A percentile compares a stretch with the other conserved stretches of the same genome.
phyloP scores from a whole-genome alignment of 2,888 invertebrate genomes.

The Sesia bembeciformis region DNA sequence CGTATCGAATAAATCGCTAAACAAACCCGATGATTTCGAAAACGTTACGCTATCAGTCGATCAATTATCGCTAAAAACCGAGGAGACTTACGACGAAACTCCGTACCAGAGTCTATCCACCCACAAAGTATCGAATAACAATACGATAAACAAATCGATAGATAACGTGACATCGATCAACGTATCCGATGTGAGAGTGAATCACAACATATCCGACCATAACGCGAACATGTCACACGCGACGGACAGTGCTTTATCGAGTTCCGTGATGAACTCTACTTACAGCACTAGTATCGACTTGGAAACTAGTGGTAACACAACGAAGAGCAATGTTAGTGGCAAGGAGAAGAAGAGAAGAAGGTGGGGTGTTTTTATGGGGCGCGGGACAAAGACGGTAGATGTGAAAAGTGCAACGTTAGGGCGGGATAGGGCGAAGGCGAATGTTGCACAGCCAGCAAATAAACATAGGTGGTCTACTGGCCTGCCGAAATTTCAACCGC shows the following conservation, averaged over 20 bases:
- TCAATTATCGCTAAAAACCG: conserved; percentile 38
- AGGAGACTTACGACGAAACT: conserved; percentile 54
- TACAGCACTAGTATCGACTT: conserved; percentile 43
- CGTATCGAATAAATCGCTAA: conserved; percentile 31
- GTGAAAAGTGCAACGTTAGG: conserved; percentile 81
- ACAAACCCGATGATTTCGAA: conserved; percentile 38
- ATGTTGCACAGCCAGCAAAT: conserved; percentile 59
- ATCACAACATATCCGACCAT: conserved; percentile 5
- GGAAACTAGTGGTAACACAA: conserved; percentile 23
- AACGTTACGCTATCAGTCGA: conserved; percentile 41
- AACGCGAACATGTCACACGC: conserved; percentile 24
- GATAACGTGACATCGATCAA: conserved; percentile 60
- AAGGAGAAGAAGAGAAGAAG: conserved; percentile 76
- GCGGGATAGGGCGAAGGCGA: conserved; percentile 74
- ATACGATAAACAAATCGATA: conserved; percentile 35
- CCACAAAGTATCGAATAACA: conserved; percentile 47
- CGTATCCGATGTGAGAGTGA: conserved; percentile 28
- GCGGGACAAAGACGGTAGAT: conserved; percentile 72
- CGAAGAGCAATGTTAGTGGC: conserved; percentile 37
- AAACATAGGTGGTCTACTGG: conserved; percentile 83
- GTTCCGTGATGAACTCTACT: conserved; percentile 39
- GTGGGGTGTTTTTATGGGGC: conserved; percentile 81
- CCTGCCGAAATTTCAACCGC: conserved; percentile 79
- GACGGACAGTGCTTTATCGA: conserved; percentile 35
- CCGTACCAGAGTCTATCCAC: conserved; percentile 63